These are phyloP conservation scores for Pedetes capensis DNA, from an alignment of 2,113 vertebrate species.

Conservation along the genomic window DNA sequence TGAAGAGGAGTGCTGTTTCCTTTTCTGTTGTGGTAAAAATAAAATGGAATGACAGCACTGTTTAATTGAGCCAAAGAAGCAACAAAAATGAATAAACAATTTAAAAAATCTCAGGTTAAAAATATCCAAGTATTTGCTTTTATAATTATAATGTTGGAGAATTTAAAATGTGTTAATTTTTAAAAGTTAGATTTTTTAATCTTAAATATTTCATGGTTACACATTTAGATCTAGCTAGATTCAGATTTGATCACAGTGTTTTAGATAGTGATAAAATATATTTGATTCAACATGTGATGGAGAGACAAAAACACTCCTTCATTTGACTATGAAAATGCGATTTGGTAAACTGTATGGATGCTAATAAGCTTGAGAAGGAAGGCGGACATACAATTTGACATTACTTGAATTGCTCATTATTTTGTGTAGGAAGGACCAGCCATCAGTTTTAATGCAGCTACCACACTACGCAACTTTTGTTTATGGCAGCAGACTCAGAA, in stretches of 20 bases:
- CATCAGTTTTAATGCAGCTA: slow-evolving; percentile 94
- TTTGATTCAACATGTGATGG: background rate
- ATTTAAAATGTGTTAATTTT: slow-evolving; percentile 11
- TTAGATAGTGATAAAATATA: background rate
- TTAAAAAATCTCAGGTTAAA: background rate
- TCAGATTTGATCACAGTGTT: background rate
- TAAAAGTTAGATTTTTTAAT: background rate
- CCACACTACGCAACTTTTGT: slow-evolving; percentile 96
- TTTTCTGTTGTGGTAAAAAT: background rate
- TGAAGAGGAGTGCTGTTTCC: background rate
- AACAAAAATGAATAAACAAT: background rate
- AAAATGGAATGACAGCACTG: background rate
- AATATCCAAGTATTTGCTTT: background rate
- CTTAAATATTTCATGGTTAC: background rate
- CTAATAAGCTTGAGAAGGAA: background rate
- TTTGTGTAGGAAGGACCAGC: slow-evolving; percentile 92
- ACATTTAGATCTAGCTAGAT: background rate
- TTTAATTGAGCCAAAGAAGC: background rate
- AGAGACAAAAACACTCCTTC: background rate
- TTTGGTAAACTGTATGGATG: background rate
- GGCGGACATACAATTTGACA: background rate
- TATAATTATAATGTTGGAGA: background rate
- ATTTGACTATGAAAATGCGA: background rate
- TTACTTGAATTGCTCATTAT: slow-evolving; percentile 13
- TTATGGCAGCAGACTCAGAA: slow-evolving; percentile 96